Evolutionary conservation across 2,888 invertebrate genomes (phyloP).

Genomic region (Cactoblastis cactorum): DNA sequence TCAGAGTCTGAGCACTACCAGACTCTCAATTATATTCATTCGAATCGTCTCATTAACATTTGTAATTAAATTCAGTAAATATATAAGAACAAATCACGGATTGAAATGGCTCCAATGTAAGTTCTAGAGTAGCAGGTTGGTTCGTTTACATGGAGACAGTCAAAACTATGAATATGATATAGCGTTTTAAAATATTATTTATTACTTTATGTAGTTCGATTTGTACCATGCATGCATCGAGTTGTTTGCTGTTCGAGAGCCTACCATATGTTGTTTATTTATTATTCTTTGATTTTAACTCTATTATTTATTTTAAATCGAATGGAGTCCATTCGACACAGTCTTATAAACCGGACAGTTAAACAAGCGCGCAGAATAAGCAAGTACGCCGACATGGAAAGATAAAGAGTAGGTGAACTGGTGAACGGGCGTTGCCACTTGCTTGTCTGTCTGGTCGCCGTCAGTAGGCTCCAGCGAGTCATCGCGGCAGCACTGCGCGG

Average conservation of each 20-base stretch:
- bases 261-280: neutral
- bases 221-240: too few relatives aligned
- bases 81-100: too few relatives aligned
- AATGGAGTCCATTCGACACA: conserved; percentile 38
- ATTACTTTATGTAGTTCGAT: neutral
- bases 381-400: conserved; percentile 48
- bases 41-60: too few relatives aligned
- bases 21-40: too few relatives aligned
- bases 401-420: conserved; percentile 72
- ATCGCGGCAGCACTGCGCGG: conserved; percentile 56
- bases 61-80: too few relatives aligned
- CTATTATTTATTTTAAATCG: neutral
- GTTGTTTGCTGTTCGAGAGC: neutral
- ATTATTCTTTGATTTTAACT: neutral
- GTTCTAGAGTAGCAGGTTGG: too few relatives aligned
- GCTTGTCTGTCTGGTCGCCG: conserved; percentile 44
- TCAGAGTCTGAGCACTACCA: too few relatives aligned
- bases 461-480: conserved; percentile 66
- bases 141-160: too few relatives aligned
- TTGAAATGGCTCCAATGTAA: too few relatives aligned
- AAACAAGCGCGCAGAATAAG: conserved; percentile 50
- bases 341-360: conserved; percentile 49
- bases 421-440: conserved; percentile 69
- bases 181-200: too few relatives aligned
- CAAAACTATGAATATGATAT: too few relatives aligned